phyloP scores from a whole-genome alignment of 2,797 vertebrate genomes.

The Dallia pectoralis region DNA sequence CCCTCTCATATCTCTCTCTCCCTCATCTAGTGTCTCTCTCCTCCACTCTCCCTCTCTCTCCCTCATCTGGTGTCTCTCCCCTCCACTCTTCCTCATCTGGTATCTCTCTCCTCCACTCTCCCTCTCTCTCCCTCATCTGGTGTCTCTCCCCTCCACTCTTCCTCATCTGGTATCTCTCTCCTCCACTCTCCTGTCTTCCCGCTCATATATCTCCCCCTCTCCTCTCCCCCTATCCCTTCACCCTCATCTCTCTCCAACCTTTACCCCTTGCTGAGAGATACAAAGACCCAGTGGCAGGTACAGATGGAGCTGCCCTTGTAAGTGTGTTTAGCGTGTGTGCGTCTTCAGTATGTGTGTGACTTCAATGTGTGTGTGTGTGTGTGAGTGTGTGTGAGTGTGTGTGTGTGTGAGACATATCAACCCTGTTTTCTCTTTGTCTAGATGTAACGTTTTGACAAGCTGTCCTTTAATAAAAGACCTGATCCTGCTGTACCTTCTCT shows the following conservation, averaged over 20 bases:
- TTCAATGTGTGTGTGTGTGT: neutral
- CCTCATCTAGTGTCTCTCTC: neutral
- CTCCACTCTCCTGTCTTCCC: no score
- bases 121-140: neutral
- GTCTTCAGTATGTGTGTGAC: conserved; percentile 37
- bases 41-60: neutral
- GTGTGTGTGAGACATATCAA: neutral
- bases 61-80: no score
- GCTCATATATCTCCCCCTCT: no score
- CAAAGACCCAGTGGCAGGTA: neutral
- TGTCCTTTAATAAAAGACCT: neutral
- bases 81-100: neutral
- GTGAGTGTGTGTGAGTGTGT: neutral
- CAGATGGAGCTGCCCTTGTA: neutral
- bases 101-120: neutral
- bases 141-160: no score
- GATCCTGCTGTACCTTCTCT: no score
- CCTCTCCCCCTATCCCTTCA: no score
- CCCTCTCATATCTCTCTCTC: neutral
- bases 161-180: no score
- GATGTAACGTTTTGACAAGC: neutral
- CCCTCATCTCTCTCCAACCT: neutral
- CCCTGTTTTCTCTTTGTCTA: conserved; percentile 1
- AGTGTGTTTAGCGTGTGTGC: conserved; percentile 1
- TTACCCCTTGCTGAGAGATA: neutral